Base-by-base conservation (phyloP, 2,797 vertebrate species). In the Melanotaenia nigrans region DNA sequence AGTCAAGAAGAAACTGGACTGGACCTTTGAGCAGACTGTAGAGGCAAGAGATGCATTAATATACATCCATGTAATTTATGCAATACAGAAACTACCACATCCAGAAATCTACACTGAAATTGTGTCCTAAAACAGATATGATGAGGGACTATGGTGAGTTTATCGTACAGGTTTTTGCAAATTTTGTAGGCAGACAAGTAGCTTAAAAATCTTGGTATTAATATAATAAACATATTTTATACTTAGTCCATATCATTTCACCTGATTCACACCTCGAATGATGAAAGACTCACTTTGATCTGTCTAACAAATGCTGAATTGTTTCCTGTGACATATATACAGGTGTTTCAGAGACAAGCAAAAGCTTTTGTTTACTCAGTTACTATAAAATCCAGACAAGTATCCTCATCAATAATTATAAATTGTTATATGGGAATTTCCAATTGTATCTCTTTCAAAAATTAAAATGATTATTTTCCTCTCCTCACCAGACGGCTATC, bases 1-100 rank as follows among this genome's bases (percentile, higher is more conserved):
- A 92, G 93, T 97, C 77, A 99, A 98, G 94, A 98, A 99, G 95
- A 98, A 98, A 91, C 93, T 96, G 89, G 97, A 99, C 57, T 98
- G 96, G 97, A 96, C 95, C 3, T 98, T 95, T 38, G 95, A 96
- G 73, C 96, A 97, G 86, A 96, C 96, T 62, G 92, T 98, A 60
- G 97, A 98, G 95, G 97, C 97, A 92, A 1, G 38, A 25, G 12
- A 4, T 6, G 30, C 8, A 16, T 36, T 53, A 32, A 57, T 11
- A 63, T 1, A 55, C n/a, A 22, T 49, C 45, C 45, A 10, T 22
- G 18, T 45, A 18, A 6, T 45, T 45, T 20, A 45, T 20, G 5
- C 4, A 42, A 42, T 16, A 42, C 18, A 45, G 42, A 45, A 45
- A 45, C 6, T 5, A 20, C 6, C 42, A 8, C 6, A 45, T 45